Percentiles rank a stretch among this genome's conserved stretches.
Evolutionary conservation across 2,113 vertebrate genomes (phyloP).

Genomic region (Oophaga pumilio): DNA sequence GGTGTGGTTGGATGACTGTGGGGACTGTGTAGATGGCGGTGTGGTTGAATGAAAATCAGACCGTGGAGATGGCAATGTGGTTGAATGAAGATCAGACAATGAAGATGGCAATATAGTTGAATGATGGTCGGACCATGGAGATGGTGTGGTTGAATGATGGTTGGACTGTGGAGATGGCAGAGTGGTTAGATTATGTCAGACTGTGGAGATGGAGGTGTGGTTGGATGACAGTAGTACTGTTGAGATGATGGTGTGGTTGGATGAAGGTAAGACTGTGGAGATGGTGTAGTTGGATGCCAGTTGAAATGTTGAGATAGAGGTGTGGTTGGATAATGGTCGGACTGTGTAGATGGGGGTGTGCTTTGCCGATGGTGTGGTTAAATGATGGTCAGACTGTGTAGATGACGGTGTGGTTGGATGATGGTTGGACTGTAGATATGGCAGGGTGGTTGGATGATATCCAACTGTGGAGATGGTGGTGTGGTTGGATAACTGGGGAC

Average conservation of each 20-base stretch:
- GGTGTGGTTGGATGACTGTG: too few relatives aligned
- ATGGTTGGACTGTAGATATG: neutral
- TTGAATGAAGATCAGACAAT: neutral
- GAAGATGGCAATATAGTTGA: neutral
- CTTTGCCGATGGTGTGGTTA: neutral
- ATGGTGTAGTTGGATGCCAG: neutral
- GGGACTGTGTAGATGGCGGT: too few relatives aligned
- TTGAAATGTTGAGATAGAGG: neutral
- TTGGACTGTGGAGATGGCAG: neutral
- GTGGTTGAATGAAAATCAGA: too few relatives aligned
- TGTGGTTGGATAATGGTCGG: neutral
- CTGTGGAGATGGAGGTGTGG: neutral
- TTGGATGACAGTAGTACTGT: neutral
- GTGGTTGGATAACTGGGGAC: too few relatives aligned
- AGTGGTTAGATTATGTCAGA: neutral
- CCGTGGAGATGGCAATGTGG: neutral
- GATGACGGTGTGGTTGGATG: neutral
- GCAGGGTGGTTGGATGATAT: too few relatives aligned
- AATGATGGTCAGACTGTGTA: neutral
- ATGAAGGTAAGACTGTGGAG: neutral
- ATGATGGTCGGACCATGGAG: neutral
- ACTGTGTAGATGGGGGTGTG: neutral
- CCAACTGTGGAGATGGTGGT: too few relatives aligned
- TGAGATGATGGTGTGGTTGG: neutral
- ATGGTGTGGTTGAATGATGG: neutral